phyloP scores from a whole-genome alignment of 2,888 invertebrate species.

The Andrena chrysosceles region DNA sequence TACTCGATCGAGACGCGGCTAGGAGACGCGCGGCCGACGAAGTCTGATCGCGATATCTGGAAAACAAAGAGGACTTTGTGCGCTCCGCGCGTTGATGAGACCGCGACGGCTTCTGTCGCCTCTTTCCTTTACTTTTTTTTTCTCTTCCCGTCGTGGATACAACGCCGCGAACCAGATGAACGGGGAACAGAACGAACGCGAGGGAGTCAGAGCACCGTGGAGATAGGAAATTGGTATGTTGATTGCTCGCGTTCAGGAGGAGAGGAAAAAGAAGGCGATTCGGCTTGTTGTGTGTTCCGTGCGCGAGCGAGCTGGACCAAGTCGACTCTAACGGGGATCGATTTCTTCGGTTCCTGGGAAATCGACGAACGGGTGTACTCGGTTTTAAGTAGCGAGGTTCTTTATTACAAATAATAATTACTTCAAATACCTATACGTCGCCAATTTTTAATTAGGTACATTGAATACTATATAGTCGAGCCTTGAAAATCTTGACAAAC shows the following conservation, averaged over 20 bases:
- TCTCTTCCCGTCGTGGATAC: slow-evolving; percentile 5
- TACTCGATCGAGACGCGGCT: slow-evolving; percentile 69
- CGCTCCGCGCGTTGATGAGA: slow-evolving; percentile 55
- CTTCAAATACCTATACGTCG: too few relatives aligned
- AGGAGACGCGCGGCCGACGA: slow-evolving; percentile 60
- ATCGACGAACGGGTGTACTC: slow-evolving; percentile 12
- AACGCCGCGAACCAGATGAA: slow-evolving; percentile 14
- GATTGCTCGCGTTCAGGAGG: slow-evolving; percentile 50
- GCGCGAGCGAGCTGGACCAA: slow-evolving; percentile 10
- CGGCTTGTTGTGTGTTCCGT: slow-evolving; percentile 44
- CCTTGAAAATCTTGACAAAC: too few relatives aligned
- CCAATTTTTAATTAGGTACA: too few relatives aligned
- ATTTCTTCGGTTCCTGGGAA: slow-evolving; percentile 33
- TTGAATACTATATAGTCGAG: too few relatives aligned
- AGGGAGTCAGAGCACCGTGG: slow-evolving; percentile 36
- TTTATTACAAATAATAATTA: too few relatives aligned
- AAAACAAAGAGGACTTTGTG: slow-evolving; percentile 74
- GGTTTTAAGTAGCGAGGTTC: neutral
- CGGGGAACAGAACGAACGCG: slow-evolving; percentile 14
- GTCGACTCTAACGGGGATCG: neutral
- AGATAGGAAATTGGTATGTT: slow-evolving; percentile 66
- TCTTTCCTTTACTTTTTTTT: slow-evolving; percentile 26
- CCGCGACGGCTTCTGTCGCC: slow-evolving; percentile 55
- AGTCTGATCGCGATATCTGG: slow-evolving; percentile 54
- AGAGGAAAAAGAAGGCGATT: slow-evolving; percentile 12